Evolutionary conservation across 2,888 invertebrate species (phyloP), one percentile per base, ranked within the genome.

Genomic region (Bellardia bayeri): DNA sequence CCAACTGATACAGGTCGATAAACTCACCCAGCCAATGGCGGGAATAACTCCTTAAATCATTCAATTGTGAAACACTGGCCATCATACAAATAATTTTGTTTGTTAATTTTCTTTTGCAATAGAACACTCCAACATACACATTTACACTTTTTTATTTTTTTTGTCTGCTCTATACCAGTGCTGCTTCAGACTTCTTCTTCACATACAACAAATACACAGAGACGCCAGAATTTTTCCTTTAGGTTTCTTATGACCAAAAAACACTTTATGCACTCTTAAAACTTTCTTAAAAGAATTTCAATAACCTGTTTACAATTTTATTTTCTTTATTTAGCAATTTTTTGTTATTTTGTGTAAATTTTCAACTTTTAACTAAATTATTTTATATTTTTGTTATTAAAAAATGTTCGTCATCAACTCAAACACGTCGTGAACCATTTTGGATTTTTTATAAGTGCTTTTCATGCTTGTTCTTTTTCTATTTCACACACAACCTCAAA

Each of bases 1-100:
- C 93, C 74, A 88, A 90, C 82, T 93, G 93, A 88, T 93, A 93
- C 37, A 92, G 90, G 49, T 93, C 93, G 72, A 93, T 93, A 72
- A 93, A 93, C 85, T 93, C 93, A 1, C 92, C 92, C 8, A 93
- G 89, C 93, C 93, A 93, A 80, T 93, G 92, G 14, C 93, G 91
- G 33, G 94, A 93, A 88, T 93, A 93, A 7, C 92, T 92, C 14
- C 94, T 90, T 87, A 93, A 88, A 88, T 93, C 93, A 63, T 91
- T 92, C 61, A 92, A 86, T 80, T 90, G 91, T 72, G 90, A 91
- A 49, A 91, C 89, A 88, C 90, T 91, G 84, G 90, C 89, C 89
- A 90, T 89, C 80, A 76, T 81, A 85, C 85, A 85, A 80, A 81
- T 82, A 81, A 45, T 16, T 63, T 40, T 66, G 58, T 58, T 58